Base-by-base conservation (phyloP, 2,888 invertebrate species). In the Phengaris alcon region DNA sequence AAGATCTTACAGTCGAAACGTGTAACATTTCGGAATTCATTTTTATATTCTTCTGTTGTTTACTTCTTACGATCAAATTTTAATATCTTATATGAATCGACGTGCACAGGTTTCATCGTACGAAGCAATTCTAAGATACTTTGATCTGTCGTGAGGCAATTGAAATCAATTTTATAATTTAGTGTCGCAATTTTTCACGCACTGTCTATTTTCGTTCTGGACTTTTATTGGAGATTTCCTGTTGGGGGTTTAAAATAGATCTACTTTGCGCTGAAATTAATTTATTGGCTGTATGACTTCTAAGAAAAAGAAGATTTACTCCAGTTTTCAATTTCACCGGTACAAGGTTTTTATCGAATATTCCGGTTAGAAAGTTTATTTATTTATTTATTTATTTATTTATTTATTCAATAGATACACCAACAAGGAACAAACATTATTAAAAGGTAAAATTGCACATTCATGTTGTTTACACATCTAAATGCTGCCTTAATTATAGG, bases 131-230 rank as follows among this genome's bases (percentile, higher is more conserved):
- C 57, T 73, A 44, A 46, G 64, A 74, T 76, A 68, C 54, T 68
- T 59, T 76, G 76, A 76, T 75, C 76, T 69, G 15, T 48, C 48
- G 69, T 69, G 15, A 15, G 52, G 51, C 72, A 72, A 72, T 72
- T 68, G 77, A 64, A 73, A 76, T 83, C 82, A 88, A 89, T 91
- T 87, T 87, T 88, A 82, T 89, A 89, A 91, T 90, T 89, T 82
- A 78, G 81, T 78, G 83, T 86, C 82, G 83, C 86, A 84, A 85
- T 88, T 88, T 87, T 87, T 85, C 84, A 78, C 73, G 68, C 68
- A 59, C 55, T 78, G 76, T 82, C 83, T 90, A 90, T 90, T 90
- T 89, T 81, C 79, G 85, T 83, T 80, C 48, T 52, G 77, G 70
- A 74, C 48, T 77, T 78, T 84, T 87, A 90, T 89, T 85, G 85